Evolutionary conservation across 2,113 vertebrate species (phyloP).

Genomic region (Phasianus colchicus): DNA sequence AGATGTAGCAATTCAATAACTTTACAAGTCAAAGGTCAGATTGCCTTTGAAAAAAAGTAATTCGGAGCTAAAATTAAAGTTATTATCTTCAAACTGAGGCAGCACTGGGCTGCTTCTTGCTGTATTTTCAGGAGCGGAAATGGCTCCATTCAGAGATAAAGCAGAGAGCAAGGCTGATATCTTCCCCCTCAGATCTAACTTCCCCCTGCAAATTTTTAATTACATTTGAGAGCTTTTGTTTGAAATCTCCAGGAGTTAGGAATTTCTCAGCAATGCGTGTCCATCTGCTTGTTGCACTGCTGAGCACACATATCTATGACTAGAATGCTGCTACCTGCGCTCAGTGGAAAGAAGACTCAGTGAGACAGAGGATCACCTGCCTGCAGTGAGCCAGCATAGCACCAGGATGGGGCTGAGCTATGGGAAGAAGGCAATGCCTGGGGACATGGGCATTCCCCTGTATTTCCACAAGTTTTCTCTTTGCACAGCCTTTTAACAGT

Average conservation of each 20-base stretch:
- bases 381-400: background rate
- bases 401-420: background rate
- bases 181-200: slow-evolving; percentile 56
- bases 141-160: slow-evolving; percentile 46
- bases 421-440: background rate
- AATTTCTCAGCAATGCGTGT: slow-evolving; percentile 45
- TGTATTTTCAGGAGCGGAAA: slow-evolving; percentile 34
- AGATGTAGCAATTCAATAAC: slow-evolving; percentile 78
- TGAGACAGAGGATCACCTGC: background rate
- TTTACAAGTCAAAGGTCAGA: slow-evolving; percentile 80
- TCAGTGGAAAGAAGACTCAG: background rate
- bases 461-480: background rate
- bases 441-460: background rate
- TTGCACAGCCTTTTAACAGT: fast-evolving
- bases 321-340: background rate
- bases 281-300: slow-evolving; percentile 51
- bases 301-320: background rate
- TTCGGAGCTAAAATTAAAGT: slow-evolving; percentile 83
- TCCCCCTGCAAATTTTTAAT: slow-evolving; percentile 49
- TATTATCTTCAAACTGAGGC: slow-evolving; percentile 79
- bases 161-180: slow-evolving; percentile 54
- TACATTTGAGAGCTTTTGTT: slow-evolving; percentile 63
- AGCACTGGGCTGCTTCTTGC: background rate
- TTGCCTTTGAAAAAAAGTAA: slow-evolving; percentile 81
- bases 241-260: slow-evolving; percentile 51